phyloP scores from a whole-genome alignment of 2,888 invertebrate genomes.

The Dicyrtoma fusca region DNA sequence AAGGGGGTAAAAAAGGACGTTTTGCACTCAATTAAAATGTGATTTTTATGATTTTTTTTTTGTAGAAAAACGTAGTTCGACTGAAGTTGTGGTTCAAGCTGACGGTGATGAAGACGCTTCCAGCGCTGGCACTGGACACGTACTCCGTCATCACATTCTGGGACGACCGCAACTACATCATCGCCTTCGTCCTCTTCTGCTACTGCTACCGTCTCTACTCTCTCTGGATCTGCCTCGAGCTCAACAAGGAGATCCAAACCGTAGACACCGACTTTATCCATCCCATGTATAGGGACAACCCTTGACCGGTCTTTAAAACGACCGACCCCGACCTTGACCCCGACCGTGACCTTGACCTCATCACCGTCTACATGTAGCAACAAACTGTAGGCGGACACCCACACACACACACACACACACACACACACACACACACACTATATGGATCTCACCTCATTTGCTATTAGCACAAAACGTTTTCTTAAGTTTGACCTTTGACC shows the following conservation, averaged over 20 bases:
- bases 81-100: constrained; percentile 28
- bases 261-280: constrained; percentile 35
- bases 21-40: no score
- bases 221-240: constrained; percentile 30
- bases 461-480: no score
- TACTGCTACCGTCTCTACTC: constrained; percentile 34
- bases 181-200: constrained; percentile 28
- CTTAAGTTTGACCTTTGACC: no score
- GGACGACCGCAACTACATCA: constrained; percentile 23
- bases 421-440: no score
- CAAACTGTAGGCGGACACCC: no score
- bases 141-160: constrained; percentile 23
- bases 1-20: no score
- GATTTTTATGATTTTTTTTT: not conserved
- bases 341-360: not conserved
- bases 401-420: no score
- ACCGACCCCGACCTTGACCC: not conserved
- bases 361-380: not conserved
- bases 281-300: constrained; percentile 34
- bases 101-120: constrained; percentile 27
- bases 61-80: constrained; percentile 23
- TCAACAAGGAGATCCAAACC: constrained; percentile 31
- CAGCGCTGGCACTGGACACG: constrained; percentile 29
- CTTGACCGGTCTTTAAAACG: constrained; percentile 5
- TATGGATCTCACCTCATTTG: no score